These are phyloP conservation scores for Tangara arthus DNA, from an alignment of 2,797 vertebrate species.

Conservation along the genomic window DNA sequence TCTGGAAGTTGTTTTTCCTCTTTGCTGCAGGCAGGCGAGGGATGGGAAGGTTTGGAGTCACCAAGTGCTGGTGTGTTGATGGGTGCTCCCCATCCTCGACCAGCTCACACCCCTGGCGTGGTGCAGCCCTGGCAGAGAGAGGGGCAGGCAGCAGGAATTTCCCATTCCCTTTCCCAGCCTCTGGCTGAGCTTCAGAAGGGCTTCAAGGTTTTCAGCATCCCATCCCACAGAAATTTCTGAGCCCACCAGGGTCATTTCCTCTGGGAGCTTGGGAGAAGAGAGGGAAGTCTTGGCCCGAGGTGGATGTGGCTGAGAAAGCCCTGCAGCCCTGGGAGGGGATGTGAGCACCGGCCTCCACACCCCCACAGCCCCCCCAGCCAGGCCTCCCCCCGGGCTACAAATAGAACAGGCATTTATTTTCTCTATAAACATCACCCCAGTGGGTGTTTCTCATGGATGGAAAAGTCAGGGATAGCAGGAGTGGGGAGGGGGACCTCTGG, in stretches of 20 bases:
- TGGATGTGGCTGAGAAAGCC: neutral
- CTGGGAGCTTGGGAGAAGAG: slow-evolving; percentile 35
- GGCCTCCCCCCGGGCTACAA: neutral
- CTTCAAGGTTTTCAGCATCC: neutral
- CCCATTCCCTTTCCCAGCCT: neutral
- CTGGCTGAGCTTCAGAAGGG: neutral
- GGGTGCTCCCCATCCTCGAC: neutral
- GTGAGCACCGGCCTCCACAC: neutral
- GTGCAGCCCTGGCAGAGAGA: neutral
- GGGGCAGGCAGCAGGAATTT: neutral
- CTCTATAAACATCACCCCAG: neutral
- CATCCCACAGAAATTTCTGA: slow-evolving; percentile 52
- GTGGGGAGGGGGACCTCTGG: neutral
- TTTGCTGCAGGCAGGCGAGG: neutral
- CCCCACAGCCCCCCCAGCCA: neutral
- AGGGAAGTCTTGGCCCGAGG: neutral
- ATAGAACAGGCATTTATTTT: slow-evolving; percentile 38
- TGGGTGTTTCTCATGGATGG: neutral
- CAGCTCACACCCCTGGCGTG: fast-evolving
- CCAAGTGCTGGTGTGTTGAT: fast-evolving
- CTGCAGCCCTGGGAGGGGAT: slow-evolving; percentile 24
- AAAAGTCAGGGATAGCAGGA: neutral
- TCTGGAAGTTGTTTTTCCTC: neutral
- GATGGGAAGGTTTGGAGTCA: neutral
- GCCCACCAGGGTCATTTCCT: slow-evolving; percentile 66